Evolutionary conservation across 2,797 vertebrate genomes (phyloP), one percentile per base, ranked within the genome.

Genomic region (Molossus molossus): DNA sequence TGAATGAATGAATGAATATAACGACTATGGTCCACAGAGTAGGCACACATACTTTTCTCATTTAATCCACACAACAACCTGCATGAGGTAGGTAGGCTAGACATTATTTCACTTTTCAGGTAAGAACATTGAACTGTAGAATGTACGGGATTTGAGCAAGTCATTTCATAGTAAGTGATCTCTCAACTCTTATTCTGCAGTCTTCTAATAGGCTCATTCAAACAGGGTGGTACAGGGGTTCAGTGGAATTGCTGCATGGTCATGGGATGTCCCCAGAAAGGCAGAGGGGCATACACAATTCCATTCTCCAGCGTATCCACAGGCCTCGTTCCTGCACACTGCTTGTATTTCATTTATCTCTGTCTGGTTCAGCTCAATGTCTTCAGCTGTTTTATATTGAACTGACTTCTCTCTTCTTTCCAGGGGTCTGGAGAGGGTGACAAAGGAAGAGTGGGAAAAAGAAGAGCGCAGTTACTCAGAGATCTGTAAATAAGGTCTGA

Each of bases 21-120:
- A 37, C 25, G 57, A 53, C 27, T 33, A 25, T 0, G 20, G 45
- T 45, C n/a, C 57, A 57, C 29, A 53, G 60, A 70, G 23, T 21
- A 2, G 25, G 45, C 9, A 25, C 23, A 57, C 18, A 8, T 9
- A 17, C 15, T 77, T 76, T 81, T 79, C 69, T 79, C 29, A 45
- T 45, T 45, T 45, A 45, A 45, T 45, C 40, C 40, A 45, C 40
- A 45, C 40, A 45, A 45, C 40, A 29, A 20, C 18, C 17, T 45
- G 18, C 20, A 2, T 20, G 40, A 53, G 20, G 29, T 37, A 62
- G 48, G 14, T 13, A 62, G 17, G 37, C 12, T 50, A 60, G 60
- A 67, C 27, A 57, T 83, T 70, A 75, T 60, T 89, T 75, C 72
- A 60, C 88, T 70, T 96, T 58, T 67, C 65, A 60, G 53, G 9